These are phyloP conservation scores for Alaudala cheleensis DNA, from an alignment of 2,113 vertebrate species.

Conservation along the genomic window DNA sequence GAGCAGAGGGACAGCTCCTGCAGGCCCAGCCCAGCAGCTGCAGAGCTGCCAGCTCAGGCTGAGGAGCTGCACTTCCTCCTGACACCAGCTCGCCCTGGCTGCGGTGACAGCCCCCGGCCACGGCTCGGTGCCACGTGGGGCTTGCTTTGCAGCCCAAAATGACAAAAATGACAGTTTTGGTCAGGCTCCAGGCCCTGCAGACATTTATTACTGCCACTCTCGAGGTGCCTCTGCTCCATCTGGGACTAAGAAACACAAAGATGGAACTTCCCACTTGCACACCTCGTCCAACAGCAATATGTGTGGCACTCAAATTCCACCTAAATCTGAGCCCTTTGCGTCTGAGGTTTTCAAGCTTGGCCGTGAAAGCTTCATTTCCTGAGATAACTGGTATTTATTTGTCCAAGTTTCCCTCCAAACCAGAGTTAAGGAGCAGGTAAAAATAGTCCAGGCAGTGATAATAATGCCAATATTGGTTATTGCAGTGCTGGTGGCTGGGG, in stretches of 20 bases:
- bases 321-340: accelerated
- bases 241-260: neutral
- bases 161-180: neutral
- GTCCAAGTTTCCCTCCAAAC: neutral
- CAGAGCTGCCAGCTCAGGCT: neutral
- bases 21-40: neutral
- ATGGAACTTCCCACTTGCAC: neutral
- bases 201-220: accelerated
- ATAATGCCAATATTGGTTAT: neutral
- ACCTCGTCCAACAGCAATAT: neutral
- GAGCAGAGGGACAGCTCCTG: accelerated
- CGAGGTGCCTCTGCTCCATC: neutral
- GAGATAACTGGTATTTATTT: neutral
- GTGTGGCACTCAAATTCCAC: neutral
- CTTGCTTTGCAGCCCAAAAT: neutral
- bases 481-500: neutral
- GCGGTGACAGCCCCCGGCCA: neutral
- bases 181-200: neutral
- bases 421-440: neutral
- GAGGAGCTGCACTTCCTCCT: neutral
- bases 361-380: neutral
- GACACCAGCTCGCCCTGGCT: neutral
- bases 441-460: neutral
- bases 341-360: neutral
- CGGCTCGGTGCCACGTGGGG: accelerated